Evolutionary conservation across 2,888 invertebrate species (phyloP).

Genomic region (Drosophila bunnanda): DNA sequence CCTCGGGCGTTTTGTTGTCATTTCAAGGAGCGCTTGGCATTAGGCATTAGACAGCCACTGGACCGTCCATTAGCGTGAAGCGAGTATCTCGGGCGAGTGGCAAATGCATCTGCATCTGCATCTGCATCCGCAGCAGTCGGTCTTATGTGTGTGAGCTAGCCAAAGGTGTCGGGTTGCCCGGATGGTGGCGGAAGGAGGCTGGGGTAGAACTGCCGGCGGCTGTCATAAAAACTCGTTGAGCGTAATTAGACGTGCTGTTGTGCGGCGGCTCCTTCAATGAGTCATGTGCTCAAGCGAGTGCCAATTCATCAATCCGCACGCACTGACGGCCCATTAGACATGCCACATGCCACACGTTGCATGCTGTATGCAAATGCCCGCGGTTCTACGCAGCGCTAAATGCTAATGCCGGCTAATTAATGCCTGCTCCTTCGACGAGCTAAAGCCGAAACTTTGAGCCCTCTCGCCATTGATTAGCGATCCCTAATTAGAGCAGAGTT

Average conservation of each 20-base stretch:
- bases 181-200: conserved; percentile 25
- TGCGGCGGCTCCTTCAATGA: conserved; percentile 47
- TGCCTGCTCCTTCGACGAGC: conserved; percentile 11
- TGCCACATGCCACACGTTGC: conserved; percentile 11
- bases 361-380: conserved; percentile 42
- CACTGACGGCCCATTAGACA: conserved; percentile 56
- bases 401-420: conserved; percentile 40
- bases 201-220: conserved; percentile 29
- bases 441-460: conserved; percentile 26
- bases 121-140: conserved; percentile 9
- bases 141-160: conserved; percentile 32
- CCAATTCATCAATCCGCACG: conserved; percentile 57
- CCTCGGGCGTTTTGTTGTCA: conserved; percentile 37
- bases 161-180: conserved; percentile 65
- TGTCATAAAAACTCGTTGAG: conserved; percentile 63
- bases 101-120: conserved; percentile 27
- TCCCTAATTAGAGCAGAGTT: conserved; percentile 45
- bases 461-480: conserved; percentile 35
- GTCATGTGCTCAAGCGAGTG: conserved; percentile 46
- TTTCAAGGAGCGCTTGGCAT: conserved; percentile 52
- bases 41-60: conserved; percentile 43
- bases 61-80: conserved; percentile 67
- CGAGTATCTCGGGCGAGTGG: conserved; percentile 24
- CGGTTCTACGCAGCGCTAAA: conserved; percentile 15
- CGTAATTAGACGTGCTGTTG: conserved; percentile 67